These are phyloP conservation scores for Colletes latitarsis DNA, from an alignment of 1,140 invertebrate genomes.

Conservation along the genomic window DNA sequence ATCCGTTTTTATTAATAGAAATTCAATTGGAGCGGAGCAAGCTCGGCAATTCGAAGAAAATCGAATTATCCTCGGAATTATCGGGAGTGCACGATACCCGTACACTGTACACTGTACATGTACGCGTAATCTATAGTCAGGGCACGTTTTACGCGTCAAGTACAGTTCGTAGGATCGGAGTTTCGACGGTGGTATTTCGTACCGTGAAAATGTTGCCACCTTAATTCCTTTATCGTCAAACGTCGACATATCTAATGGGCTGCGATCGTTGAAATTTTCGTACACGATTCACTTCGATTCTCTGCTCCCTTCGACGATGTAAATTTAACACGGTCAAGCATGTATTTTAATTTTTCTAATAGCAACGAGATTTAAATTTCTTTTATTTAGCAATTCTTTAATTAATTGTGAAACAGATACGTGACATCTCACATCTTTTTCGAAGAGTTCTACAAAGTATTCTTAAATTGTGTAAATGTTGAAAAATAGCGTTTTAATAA, in stretches of 20 bases:
- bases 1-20: constrained; percentile 75
- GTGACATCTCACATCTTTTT: too few species aligned
- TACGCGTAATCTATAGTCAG: constrained; percentile 22
- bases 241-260: not conserved
- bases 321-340: not conserved
- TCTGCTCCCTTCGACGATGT: not conserved
- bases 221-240: constrained; percentile 1
- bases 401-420: too few species aligned
- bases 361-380: too few species aligned
- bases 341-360: not conserved
- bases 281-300: not conserved
- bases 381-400: too few species aligned
- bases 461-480: too few species aligned
- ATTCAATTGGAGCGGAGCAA: constrained; percentile 71
- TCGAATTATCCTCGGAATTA: constrained; percentile 73
- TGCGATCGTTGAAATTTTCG: not conserved
- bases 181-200: constrained; percentile 40
- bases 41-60: constrained; percentile 69
- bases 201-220: constrained; percentile 26
- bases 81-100: constrained; percentile 59
- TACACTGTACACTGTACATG: constrained; percentile 1
- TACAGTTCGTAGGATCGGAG: constrained; percentile 17
- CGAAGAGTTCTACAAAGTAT: too few species aligned
- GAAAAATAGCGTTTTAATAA: too few species aligned
- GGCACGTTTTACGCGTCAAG: constrained; percentile 44